Base-by-base conservation (phyloP, 2,113 vertebrate genomes). In the Verasper variegatus region DNA sequence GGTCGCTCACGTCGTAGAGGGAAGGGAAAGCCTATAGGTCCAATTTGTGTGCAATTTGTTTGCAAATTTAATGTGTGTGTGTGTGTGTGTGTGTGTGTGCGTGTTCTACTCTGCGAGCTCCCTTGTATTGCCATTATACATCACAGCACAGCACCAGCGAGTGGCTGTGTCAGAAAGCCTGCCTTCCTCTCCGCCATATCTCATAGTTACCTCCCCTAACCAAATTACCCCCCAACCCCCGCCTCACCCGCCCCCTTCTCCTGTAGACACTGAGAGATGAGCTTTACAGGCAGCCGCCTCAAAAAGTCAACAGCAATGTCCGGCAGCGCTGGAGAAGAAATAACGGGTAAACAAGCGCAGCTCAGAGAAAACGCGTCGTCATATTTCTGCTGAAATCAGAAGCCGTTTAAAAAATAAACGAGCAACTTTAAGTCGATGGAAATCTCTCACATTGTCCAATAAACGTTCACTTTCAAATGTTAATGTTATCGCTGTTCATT, bases 201-300 rank as follows among this genome's bases (percentile, higher is more conserved):
- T 95, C 94, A 94, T 92, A 93, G 93, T 95, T 94, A 94, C 93
- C 93, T 92, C 90, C 87, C 80, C 88, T 95, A 95, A 95, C 93
- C 88, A 90, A 93, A 95, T 95, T 95, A 95, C 86, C 81, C 79
- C 80, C 59, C 82, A 5, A 18, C 47, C 81, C 74, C 71, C 73
- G 20, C 73, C 73, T 84, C 71, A n/a, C 67, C 82, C 81, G 14
- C 78, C 81, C 75, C 70, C 84, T 81, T 64, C 71, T 84, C 68
- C 74, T 68, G 71, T 74, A 88, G 85, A 83, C 84, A 68, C 78
- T 74, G 84, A 90, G 80, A 89, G 84, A 91, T 87, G 87, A 85
- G 88, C 73, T 67, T 72, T 75, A 68, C 74, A 83, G 76, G 69
- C 74, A 78, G 76, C 80, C 77, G 74, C 76, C 77, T 83, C 81